Percentiles rank a stretch among this genome's conserved stretches.
These are phyloP conservation scores for Nanorana parkeri DNA, from an alignment of 2,113 vertebrate species.

Conservation along the genomic window DNA sequence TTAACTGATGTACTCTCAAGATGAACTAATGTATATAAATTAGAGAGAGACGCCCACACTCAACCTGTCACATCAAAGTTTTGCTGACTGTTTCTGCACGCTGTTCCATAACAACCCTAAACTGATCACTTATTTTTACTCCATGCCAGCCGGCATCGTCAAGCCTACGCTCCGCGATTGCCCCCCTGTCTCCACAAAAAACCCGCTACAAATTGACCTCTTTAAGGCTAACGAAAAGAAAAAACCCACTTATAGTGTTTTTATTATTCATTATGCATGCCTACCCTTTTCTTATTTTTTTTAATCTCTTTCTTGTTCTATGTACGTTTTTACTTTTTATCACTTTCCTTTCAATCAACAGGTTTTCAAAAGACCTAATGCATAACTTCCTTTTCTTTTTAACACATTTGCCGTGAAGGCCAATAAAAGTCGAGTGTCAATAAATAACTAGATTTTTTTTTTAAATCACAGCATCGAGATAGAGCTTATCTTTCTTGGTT, in stretches of 20 bases:
- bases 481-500: no score
- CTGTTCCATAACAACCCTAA: slow-evolving; percentile 30
- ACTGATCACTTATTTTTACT: slow-evolving; percentile 37
- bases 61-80: slow-evolving; percentile 43
- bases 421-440: no score
- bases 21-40: slow-evolving; percentile 40
- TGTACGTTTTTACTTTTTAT: neutral
- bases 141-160: slow-evolving; percentile 1
- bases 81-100: slow-evolving; percentile 19
- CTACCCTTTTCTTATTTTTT: slow-evolving; percentile 1
- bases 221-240: neutral
- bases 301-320: neutral
- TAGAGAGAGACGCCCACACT: slow-evolving; percentile 26
- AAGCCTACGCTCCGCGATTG: neutral
- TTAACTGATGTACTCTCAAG: slow-evolving; percentile 27
- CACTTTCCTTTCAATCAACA: neutral
- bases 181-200: slow-evolving; percentile 9
- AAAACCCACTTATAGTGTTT: neutral
- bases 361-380: slow-evolving; percentile 6
- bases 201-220: slow-evolving; percentile 2
- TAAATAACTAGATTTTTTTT: no score
- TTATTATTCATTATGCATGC: neutral
- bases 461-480: no score
- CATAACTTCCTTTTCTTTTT: neutral
- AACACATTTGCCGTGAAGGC: no score